These are phyloP conservation scores for Poecile atricapillus DNA, from an alignment of 2,113 vertebrate species.

Conservation along the genomic window DNA sequence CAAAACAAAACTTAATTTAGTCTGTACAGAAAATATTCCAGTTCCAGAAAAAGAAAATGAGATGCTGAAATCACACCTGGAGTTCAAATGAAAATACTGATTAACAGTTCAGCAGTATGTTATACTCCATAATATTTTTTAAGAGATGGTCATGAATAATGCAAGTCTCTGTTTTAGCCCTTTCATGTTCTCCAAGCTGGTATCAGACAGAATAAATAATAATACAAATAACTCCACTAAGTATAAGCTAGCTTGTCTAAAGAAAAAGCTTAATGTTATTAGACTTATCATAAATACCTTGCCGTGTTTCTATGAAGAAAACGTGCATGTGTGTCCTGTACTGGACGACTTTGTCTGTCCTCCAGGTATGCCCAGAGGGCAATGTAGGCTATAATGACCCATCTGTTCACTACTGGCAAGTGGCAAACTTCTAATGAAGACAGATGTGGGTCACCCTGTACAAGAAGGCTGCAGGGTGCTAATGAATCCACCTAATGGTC, in stretches of 20 bases:
- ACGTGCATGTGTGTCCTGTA: conserved; percentile 32
- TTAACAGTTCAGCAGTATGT: neutral
- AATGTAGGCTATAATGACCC: conserved; percentile 78
- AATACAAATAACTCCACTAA: neutral
- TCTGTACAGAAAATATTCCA: neutral
- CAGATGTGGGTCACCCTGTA: conserved; percentile 78
- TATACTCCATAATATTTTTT: neutral
- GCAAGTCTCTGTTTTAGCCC: neutral
- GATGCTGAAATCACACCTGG: neutral
- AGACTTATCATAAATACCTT: conserved; percentile 5
- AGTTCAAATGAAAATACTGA: neutral
- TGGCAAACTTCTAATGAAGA: conserved; percentile 84
- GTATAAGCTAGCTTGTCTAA: neutral
- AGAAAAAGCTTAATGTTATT: neutral
- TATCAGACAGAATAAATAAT: neutral
- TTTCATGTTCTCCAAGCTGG: neutral
- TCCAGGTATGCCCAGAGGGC: conserved; percentile 78
- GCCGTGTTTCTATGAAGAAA: conserved; percentile 17
- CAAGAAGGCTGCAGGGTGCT: conserved; percentile 74
- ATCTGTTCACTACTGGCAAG: conserved; percentile 81
- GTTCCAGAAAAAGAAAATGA: neutral
- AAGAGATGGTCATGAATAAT: neutral
- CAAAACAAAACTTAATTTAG: neutral
- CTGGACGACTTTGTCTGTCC: conserved; percentile 71
- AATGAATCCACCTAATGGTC: conserved; percentile 84